Percentiles rank a stretch among this genome's conserved stretches.
Evolutionary conservation across 2,113 vertebrate genomes (phyloP).

Genomic region (Alectura lathami): DNA sequence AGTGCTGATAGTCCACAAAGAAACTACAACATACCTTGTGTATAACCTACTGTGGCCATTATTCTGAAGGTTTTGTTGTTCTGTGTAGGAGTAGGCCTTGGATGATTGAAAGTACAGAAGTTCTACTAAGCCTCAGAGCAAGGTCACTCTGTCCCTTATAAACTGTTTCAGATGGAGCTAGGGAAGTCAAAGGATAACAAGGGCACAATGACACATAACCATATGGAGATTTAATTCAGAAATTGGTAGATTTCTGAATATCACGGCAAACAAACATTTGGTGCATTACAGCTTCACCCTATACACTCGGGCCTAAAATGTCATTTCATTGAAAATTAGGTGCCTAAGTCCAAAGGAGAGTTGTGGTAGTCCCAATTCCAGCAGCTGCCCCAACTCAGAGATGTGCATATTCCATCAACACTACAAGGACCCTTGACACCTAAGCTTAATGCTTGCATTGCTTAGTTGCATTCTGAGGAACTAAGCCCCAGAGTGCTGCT

Average conservation of each 20-base stretch:
- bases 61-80: neutral
- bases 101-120: neutral
- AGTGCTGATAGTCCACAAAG: neutral
- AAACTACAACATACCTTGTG: neutral
- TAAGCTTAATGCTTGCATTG: neutral
- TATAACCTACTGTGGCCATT: neutral
- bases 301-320: neutral
- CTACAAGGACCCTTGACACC: neutral
- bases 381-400: neutral
- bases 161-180: neutral
- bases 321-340: neutral
- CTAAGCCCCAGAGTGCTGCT: neutral
- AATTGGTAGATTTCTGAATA: neutral
- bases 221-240: neutral
- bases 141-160: neutral
- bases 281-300: neutral
- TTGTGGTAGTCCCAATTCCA: neutral
- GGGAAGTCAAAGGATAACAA: neutral
- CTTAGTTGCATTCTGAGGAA: neutral
- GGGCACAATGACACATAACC: neutral
- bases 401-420: neutral
- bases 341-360: neutral
- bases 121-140: neutral
- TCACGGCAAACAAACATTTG: neutral
- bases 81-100: neutral